Base-by-base conservation (phyloP, 2,797 vertebrate genomes). In the Gallinago stenura region DNA sequence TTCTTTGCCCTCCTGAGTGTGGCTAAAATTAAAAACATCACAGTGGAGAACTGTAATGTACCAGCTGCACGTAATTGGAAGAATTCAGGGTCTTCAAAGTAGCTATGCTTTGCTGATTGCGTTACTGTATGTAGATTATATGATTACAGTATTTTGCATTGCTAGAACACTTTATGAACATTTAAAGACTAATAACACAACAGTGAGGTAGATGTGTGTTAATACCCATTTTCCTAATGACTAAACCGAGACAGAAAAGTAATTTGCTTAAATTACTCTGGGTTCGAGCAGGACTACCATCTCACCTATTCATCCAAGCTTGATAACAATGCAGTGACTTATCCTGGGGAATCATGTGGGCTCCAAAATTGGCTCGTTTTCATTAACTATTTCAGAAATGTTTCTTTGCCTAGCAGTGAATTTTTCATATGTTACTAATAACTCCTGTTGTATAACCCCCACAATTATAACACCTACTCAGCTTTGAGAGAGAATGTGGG, bases 201-300 rank as follows among this genome's bases (percentile, higher is more conserved):
- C 93, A 91, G 90, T 84, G 68, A 96, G 73, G 77, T 89, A 82
- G 90, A 94, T 93, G 87, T 92, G 85, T 94, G 71, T 69, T 95
- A 96, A 95, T 87, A 93, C 86, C 88, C 66, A 56, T 96, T 96
- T 97, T 96, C 78, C 91, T 95, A 95, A 95, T 95, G 93, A 97
- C 91, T 95, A 95, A 95, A 94, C 88, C 4, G 78, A 97, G 94
- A 95, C 93, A 95, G 93, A 94, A 90, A 82, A 95, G 93, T 95
- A 95, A 95, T 95, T 96, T 97, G 94, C 83, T 90, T 95, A 97
- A 97, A 97, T 96, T 95, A 95, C 90, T 83, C 71, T 64, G 84
- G 69, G 71, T 93, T 96, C 0, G 18, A 92, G 87, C 84, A 87
- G 90, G 84, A 91, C 95, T 92, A 70, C 86, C 19, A 3, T 92